Evolutionary conservation across 1,140 invertebrate species (phyloP), one percentile per base, ranked within the genome.

Genomic region (Zaprionus inermis): DNA sequence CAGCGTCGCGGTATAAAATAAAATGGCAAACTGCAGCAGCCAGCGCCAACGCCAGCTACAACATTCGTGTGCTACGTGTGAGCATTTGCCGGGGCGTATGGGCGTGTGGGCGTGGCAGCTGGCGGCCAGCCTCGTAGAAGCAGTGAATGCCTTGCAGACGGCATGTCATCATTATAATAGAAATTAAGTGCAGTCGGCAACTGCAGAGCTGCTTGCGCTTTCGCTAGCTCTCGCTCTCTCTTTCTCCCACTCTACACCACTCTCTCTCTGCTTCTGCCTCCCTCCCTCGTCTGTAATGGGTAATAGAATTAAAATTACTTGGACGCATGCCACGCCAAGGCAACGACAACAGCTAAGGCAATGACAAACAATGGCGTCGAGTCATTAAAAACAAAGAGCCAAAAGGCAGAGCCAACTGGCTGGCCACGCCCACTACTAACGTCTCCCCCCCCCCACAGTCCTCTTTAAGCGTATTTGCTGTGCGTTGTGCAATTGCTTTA

Each of bases 261-360:
- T 18, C 60, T 20, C 51, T 54, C 54, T 20, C 54, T 16, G 56
- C 12, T 11, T 20, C 44, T 49, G 18, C 5, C 10, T 20, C 18
- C 18, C 55, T 56, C 38, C 55, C 56, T 20, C 73, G 49, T 41
- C 63, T 70, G 72, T 78, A 78, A 80, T 79, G 78, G 76, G 78
- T 81, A 81, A 81, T 81, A 81, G 78, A 81, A 81, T 81, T 81
- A 81, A 81, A 81, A 81, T 76, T 78, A 78, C 76, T 81, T 81
- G 78, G 78, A 81, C 76, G 63, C 76, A 78, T 81, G 78, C 78
- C 78, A 81, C 71, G 65, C 54, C 34, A 63, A 36, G 20, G 41
- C 71, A 60, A 56, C 60, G 66, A 61, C 70, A 59, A 63, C 57
- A 58, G 36, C 59, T 24, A 30, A 60, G 30, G 52, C 49, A 79